Evolutionary conservation across 1,140 invertebrate species (phyloP).

Genomic region (Heliothis subflexa): DNA sequence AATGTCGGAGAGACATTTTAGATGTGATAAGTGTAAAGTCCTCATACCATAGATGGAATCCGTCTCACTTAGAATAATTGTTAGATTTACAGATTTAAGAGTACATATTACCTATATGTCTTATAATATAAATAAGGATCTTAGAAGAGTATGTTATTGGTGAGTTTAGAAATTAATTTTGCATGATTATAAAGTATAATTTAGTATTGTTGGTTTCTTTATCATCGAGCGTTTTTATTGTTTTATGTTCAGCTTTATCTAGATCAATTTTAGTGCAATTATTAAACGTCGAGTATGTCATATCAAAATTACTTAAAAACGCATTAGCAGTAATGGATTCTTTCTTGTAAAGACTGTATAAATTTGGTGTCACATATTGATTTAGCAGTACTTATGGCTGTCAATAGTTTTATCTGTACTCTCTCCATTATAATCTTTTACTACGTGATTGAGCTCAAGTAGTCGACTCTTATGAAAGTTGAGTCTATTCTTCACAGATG

Average conservation of each 20-base stretch:
- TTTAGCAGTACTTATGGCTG: no score
- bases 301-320: neutral
- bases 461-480: no score
- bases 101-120: no score
- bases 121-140: constrained; percentile 9
- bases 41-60: constrained; percentile 64
- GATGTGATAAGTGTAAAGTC: constrained; percentile 56
- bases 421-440: no score
- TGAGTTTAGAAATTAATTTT: constrained; percentile 27
- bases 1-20: constrained; percentile 21
- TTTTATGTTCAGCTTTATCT: constrained; percentile 11
- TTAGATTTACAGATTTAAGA: constrained; percentile 36
- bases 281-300: constrained; percentile 2
- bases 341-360: neutral
- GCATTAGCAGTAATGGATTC: neutral
- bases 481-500: no score
- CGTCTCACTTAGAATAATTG: constrained; percentile 68
- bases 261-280: constrained; percentile 13
- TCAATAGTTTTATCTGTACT: no score
- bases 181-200: neutral
- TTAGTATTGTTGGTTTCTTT: neutral
- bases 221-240: neutral
- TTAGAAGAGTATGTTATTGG: constrained; percentile 26
- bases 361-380: no score
- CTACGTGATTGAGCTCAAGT: no score